Conservation (phyloP, 2,797 vertebrate species). For the Emys orbicularis region DNA sequence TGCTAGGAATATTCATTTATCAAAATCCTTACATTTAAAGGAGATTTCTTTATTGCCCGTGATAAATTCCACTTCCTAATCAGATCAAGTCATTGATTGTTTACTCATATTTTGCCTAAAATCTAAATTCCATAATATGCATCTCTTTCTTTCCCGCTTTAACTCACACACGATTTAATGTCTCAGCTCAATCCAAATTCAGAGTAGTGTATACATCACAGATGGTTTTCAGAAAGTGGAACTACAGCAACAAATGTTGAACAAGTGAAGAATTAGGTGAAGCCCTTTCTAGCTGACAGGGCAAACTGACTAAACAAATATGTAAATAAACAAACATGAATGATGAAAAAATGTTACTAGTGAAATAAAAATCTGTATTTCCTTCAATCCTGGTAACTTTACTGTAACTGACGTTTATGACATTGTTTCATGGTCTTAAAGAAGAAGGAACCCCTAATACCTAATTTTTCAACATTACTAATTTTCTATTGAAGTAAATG, state of each 20-base stretch:
- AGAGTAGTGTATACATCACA: not conserved
- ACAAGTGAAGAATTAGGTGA: accelerated
- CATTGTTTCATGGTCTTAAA: constrained; percentile 27
- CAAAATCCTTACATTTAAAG: constrained; percentile 81
- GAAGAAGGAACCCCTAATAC: constrained; percentile 3
- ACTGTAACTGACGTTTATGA: not conserved
- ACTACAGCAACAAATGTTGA: not conserved
- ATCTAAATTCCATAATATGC: constrained; percentile 58
- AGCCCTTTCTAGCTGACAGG: constrained; percentile 9
- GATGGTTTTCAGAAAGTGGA: not conserved
- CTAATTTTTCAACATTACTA: not conserved
- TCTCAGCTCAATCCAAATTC: constrained; percentile 41
- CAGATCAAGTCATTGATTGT: constrained; percentile 70
- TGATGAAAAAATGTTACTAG: constrained; percentile 37
- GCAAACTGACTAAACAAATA: constrained; percentile 27
- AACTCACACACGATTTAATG: not conserved
- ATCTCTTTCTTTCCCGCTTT: constrained; percentile 1
- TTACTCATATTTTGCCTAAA: constrained; percentile 53
- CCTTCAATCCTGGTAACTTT: constrained; percentile 36
- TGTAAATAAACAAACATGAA: not conserved
- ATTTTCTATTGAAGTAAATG: constrained; percentile 16
- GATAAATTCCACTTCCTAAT: constrained; percentile 71
- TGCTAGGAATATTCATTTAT: constrained; percentile 87
- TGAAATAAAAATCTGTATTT: not conserved
- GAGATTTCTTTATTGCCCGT: constrained; percentile 78